Percentiles rank a stretch among this genome's conserved stretches.
These are phyloP conservation scores for Drosophila rufa DNA, from an alignment of 1,140 invertebrate species.

Conservation along the genomic window DNA sequence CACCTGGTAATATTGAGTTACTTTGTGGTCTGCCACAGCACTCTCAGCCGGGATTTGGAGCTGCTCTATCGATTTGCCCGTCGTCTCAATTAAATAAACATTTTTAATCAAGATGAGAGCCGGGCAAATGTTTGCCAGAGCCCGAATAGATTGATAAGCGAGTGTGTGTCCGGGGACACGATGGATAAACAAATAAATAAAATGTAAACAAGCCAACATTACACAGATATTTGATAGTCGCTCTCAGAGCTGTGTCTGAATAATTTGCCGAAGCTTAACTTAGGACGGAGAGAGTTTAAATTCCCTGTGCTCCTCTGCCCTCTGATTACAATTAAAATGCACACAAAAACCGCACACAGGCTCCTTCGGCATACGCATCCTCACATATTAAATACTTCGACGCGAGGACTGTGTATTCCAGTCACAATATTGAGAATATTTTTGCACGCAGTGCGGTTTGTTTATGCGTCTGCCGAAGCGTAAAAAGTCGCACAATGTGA, in stretches of 20 bases:
- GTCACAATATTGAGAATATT: slow-evolving; percentile 72
- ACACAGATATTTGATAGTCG: slow-evolving; percentile 18
- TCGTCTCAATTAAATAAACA: slow-evolving; percentile 42
- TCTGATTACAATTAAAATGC: slow-evolving; percentile 52
- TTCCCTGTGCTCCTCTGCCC: neutral
- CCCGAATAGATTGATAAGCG: slow-evolving; percentile 19
- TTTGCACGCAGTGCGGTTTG: slow-evolving; percentile 64
- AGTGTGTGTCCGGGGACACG: neutral
- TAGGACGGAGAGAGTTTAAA: slow-evolving; percentile 6
- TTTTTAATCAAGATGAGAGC: slow-evolving; percentile 40
- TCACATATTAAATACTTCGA: slow-evolving; percentile 19
- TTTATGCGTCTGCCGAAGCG: slow-evolving; percentile 75
- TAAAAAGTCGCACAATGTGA: slow-evolving; percentile 76
- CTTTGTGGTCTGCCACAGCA: slow-evolving; percentile 33
- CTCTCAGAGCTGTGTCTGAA: neutral
- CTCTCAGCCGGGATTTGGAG: neutral
- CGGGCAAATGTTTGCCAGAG: slow-evolving; percentile 30
- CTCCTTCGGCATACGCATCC: slow-evolving; percentile 1
- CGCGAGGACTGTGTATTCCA: slow-evolving; percentile 24
- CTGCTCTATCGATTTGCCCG: neutral
- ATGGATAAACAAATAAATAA: slow-evolving; percentile 30
- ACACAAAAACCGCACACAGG: slow-evolving; percentile 31
- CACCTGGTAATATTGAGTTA: slow-evolving; percentile 31
- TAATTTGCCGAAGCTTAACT: slow-evolving; percentile 30
- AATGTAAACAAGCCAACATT: slow-evolving; percentile 17